Percentiles rank a stretch among this genome's conserved stretches.
Conservation (phyloP, 2,797 vertebrate species). For the Rhinophrynus dorsalis region DNA sequence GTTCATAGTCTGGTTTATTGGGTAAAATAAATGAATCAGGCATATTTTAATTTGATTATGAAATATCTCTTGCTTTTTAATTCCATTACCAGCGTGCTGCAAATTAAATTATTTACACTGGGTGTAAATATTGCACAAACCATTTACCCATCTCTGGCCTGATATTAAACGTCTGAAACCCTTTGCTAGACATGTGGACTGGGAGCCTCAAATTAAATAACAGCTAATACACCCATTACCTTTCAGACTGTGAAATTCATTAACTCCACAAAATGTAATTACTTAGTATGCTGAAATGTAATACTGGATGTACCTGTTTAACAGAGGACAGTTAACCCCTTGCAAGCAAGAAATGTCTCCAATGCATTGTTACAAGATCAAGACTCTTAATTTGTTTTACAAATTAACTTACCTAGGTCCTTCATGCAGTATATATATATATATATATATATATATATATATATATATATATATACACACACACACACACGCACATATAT, state of each 20-base stretch:
- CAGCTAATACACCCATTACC: slow-evolving; percentile 22
- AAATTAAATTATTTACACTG: slow-evolving; percentile 14
- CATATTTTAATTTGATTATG: neutral
- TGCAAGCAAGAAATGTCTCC: no score
- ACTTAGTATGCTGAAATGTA: slow-evolving; percentile 17
- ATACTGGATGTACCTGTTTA: slow-evolving; percentile 21
- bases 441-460: no score
- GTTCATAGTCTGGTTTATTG: no score
- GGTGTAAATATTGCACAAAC: slow-evolving; percentile 3
- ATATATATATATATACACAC: no score
- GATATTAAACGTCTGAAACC: slow-evolving; percentile 9
- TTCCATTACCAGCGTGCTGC: neutral
- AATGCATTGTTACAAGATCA: no score
- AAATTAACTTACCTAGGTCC: no score
- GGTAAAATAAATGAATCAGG: neutral
- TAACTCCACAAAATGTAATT: slow-evolving; percentile 32
- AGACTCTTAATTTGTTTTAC: no score
- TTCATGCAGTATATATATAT: no score
- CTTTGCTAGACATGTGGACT: slow-evolving; percentile 3
- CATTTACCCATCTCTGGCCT: slow-evolving; percentile 9
- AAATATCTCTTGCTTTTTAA: neutral
- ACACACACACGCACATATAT: no score
- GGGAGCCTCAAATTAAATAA: slow-evolving; percentile 24
- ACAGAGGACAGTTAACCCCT: no score
- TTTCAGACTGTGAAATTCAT: slow-evolving; percentile 33